phyloP scores from a whole-genome alignment of 2,797 vertebrate species.

The Notolepis coatsorum region DNA sequence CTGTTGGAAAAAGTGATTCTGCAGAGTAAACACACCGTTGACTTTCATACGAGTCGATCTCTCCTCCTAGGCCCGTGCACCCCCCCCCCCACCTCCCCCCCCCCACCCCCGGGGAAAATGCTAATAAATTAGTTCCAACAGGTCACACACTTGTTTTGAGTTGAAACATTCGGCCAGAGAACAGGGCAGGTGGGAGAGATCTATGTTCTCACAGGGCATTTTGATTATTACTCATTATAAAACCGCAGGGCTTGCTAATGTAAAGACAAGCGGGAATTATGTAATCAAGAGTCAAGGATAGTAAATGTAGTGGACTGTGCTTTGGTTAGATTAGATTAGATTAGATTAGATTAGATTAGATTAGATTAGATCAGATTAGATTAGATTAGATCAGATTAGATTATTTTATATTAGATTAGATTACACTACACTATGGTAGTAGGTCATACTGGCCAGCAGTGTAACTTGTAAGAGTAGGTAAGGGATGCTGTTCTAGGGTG shows the following conservation, averaged over 20 bases:
- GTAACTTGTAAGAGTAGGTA: too few species aligned
- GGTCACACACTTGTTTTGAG: conserved; percentile 9
- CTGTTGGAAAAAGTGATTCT: conserved; percentile 7
- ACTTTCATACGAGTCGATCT: background rate
- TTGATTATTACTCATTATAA: background rate
- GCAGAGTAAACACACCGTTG: conserved; percentile 2
- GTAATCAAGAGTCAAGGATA: too few species aligned
- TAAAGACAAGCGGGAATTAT: background rate
- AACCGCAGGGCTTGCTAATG: too few species aligned
- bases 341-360: too few species aligned
- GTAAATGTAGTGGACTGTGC: too few species aligned
- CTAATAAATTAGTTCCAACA: conserved; percentile 11
- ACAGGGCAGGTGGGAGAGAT: background rate
- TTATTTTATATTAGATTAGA: too few species aligned
- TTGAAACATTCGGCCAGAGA: background rate
- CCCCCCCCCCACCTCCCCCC: too few species aligned
- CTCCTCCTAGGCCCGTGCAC: background rate
- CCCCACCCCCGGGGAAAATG: background rate
- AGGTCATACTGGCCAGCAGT: background rate
- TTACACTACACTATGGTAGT: background rate
- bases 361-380: too few species aligned
- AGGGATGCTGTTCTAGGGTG: too few species aligned
- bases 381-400: too few species aligned
- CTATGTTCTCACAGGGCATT: background rate
- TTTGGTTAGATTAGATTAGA: too few species aligned